Evolutionary conservation across 2,888 invertebrate species (phyloP).

Genomic region (Eupithecia vulgata): DNA sequence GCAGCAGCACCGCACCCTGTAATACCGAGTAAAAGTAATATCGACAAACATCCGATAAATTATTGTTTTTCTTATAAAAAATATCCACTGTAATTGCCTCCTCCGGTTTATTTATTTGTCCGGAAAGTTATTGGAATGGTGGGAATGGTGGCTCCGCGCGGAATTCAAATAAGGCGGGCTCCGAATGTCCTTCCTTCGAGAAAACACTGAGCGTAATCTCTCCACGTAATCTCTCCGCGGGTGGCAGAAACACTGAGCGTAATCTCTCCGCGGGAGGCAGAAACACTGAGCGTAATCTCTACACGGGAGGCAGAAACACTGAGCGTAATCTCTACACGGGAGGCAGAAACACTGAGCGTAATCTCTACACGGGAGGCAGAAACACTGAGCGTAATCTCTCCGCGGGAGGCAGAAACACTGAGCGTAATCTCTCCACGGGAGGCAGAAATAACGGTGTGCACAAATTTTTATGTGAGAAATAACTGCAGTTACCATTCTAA

Average conservation of each 20-base stretch:
- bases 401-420: no score
- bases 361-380: slow-evolving; percentile 19
- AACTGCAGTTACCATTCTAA: not conserved
- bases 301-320: slow-evolving; percentile 25
- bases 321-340: slow-evolving; percentile 21
- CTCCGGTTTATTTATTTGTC: slow-evolving; percentile 44
- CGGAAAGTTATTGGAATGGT: slow-evolving; percentile 43
- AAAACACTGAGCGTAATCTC: slow-evolving; percentile 28
- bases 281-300: slow-evolving; percentile 28
- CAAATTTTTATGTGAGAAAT: not conserved
- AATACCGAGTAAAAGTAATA: not conserved
- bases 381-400: slow-evolving; percentile 27
- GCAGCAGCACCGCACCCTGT: not conserved
- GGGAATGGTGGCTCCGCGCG: slow-evolving; percentile 37
- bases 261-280: slow-evolving; percentile 11
- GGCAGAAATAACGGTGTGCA: slow-evolving; percentile 8
- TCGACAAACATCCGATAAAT: not conserved
- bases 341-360: slow-evolving; percentile 30
- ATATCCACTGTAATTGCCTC: slow-evolving; percentile 41
- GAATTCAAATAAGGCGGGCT: slow-evolving; percentile 45
- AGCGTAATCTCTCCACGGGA: no score
- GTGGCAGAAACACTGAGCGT: slow-evolving; percentile 32
- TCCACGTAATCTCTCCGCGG: slow-evolving; percentile 13
- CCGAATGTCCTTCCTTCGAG: slow-evolving; percentile 36
- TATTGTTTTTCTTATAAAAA: slow-evolving; percentile 27